These are phyloP conservation scores for Cyprinodon tularosa DNA, from an alignment of 2,113 vertebrate genomes.

Conservation along the genomic window DNA sequence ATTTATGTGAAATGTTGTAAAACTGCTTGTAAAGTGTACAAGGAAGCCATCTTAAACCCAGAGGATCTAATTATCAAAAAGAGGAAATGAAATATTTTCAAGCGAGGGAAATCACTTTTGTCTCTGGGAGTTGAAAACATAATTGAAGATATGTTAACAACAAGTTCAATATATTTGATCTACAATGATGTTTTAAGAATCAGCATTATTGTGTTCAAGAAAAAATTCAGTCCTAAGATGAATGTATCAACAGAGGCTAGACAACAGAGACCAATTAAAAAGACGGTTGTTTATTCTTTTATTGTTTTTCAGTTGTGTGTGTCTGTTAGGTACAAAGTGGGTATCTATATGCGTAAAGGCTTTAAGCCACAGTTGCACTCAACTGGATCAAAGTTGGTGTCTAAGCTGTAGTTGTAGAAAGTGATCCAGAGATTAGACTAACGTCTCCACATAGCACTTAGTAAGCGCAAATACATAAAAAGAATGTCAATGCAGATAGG, in stretches of 20 bases:
- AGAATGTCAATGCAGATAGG: neutral
- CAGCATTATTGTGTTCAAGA: neutral
- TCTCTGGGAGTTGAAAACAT: neutral
- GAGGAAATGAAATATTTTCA: neutral
- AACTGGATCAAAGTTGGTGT: constrained; percentile 63
- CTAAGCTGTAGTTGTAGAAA: constrained; percentile 58
- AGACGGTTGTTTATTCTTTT: constrained; percentile 22
- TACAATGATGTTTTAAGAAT: neutral
- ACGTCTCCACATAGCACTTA: constrained; percentile 6
- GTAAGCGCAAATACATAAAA: neutral
- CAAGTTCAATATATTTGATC: neutral
- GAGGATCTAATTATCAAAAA: neutral
- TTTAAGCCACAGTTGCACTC: constrained; percentile 63
- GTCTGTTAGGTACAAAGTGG: constrained; percentile 5
- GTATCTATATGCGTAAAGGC: constrained; percentile 47
- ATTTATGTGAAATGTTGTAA: neutral
- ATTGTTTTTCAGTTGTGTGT: constrained; percentile 3
- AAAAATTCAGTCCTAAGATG: neutral
- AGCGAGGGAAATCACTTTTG: neutral
- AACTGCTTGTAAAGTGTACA: neutral
- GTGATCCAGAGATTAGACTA: constrained; percentile 39
- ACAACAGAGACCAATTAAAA: constrained; percentile 46
- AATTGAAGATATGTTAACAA: neutral
- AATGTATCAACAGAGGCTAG: constrained; percentile 18
- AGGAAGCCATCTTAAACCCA: neutral